Evolutionary conservation across 2,113 vertebrate species (phyloP).

Genomic region (Cricetomys ansorgei): DNA sequence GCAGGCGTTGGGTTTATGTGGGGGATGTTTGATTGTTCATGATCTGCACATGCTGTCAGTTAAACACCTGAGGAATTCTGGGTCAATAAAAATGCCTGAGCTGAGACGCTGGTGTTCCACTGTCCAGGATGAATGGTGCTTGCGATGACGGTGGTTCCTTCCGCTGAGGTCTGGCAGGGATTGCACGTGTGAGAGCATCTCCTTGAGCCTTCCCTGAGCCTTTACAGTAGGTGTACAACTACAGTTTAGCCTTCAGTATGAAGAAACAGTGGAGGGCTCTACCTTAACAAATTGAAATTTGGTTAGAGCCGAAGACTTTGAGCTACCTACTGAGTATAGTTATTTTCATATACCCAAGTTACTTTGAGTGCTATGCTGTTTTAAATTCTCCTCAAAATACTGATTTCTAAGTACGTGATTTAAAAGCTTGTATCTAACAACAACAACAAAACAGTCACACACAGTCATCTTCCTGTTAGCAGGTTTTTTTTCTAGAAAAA

Average conservation of each 20-base stretch:
- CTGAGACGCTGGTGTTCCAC: no score
- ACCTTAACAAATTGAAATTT: slow-evolving; percentile 18
- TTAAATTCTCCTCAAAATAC: slow-evolving; percentile 43
- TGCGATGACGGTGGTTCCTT: no score
- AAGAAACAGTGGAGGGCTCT: not conserved
- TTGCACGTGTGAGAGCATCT: no score
- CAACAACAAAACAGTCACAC: not conserved
- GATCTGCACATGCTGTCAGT: no score
- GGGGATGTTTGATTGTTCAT: no score
- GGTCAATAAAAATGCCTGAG: no score
- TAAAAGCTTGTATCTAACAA: slow-evolving; percentile 3
- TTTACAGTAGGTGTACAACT: no score
- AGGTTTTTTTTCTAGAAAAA: not conserved
- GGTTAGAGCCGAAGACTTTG: not conserved
- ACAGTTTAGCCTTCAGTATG: slow-evolving; percentile 38
- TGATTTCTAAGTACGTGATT: not conserved
- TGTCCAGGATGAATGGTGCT: no score
- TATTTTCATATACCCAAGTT: slow-evolving; percentile 56
- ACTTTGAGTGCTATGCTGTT: slow-evolving; percentile 25
- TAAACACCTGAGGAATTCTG: no score
- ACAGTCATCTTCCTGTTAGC: not conserved
- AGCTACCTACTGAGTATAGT: not conserved
- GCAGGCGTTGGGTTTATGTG: no score
- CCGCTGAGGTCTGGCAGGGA: no score
- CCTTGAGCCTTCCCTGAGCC: no score